Evolutionary conservation across 2,113 vertebrate genomes (phyloP), one percentile per base, ranked within the genome.

Genomic region (Cyprinodon variegatus): DNA sequence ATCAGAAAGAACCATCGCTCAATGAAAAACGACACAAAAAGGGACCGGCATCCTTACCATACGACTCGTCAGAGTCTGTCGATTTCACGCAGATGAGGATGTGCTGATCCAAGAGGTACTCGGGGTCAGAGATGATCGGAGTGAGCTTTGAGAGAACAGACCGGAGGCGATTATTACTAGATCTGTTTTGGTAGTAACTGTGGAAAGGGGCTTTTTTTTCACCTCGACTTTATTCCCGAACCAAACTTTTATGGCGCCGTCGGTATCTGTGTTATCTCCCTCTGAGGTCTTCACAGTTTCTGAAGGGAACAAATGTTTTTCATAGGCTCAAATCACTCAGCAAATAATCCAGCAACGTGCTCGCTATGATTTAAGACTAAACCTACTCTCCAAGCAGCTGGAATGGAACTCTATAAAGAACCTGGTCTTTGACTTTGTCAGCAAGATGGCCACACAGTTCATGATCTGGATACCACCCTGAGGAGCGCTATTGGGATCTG

Each of bases 371-470:
- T 29, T 29, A 15, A 43, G 13, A 53, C 9, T 0, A 50, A 61
- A 76, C 86, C 0, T 94, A 99, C 98, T 96, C 90, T 99, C 98
- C 86, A 99, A 90, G 91, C 97, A 99, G 93, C 95, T 97, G 11
- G 98, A 99, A 73, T 99, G 94, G 85, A 96, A 98, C 78, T 99
- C 98, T 0, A 99, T 96, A 93, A 96, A 98, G 94, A 99, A 99
- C 83, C 96, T 97, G 40, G 98, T 99, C 91, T 98, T 97, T 6
- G 97, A 97, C 91, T 99, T 99, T 14, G 98, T 99, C 89, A 91
- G 93, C 80, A 99, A 90, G 0, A 86, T 96, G 50, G 98, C 98
- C 0, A 90, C 92, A 76, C 97, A 99, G 39, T 94, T 95, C 86
- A 96, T 95, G 77, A 99, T 96, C 80, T 97, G 96, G 40, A 99